These are phyloP conservation scores for Paratilapia polleni DNA, from an alignment of 2,113 vertebrate species.

Conservation along the genomic window DNA sequence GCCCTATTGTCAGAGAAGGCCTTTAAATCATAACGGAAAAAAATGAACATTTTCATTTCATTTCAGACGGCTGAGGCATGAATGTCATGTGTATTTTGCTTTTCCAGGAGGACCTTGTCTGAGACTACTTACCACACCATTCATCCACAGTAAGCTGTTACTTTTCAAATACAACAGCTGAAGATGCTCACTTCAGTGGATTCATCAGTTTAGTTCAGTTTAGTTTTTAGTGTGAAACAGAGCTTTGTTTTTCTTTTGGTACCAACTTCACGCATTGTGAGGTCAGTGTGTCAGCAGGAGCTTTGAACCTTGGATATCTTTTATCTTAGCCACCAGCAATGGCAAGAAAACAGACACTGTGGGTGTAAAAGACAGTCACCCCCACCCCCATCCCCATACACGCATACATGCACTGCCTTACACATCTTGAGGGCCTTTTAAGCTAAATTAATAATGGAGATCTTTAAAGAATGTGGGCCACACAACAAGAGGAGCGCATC, in stretches of 20 bases:
- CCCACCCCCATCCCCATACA: not conserved
- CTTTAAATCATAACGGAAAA: not conserved
- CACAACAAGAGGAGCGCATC: not conserved
- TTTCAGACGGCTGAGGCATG: not conserved
- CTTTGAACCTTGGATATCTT: constrained; percentile 11
- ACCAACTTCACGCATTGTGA: not conserved
- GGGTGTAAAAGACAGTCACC: not conserved
- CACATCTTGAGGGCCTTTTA: constrained; percentile 31
- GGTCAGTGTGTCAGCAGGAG: constrained; percentile 48
- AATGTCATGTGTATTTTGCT: not conserved
- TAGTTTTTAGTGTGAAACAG: not conserved
- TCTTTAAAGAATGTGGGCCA: constrained; percentile 54
- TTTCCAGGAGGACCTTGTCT: not conserved
- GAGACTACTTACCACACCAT: not conserved
- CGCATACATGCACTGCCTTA: not conserved
- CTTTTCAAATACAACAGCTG: not conserved
- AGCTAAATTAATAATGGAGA: constrained; percentile 60
- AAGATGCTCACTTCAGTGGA: not conserved
- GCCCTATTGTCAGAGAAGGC: not conserved
- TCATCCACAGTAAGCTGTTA: not conserved
- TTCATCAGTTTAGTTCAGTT: not conserved
- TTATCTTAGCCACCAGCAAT: not conserved
- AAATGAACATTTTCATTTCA: not conserved
- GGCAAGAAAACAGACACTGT: not conserved
- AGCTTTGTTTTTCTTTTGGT: not conserved